Conservation (phyloP, 2,797 vertebrate genomes). For the Takifugu ocellatus region DNA sequence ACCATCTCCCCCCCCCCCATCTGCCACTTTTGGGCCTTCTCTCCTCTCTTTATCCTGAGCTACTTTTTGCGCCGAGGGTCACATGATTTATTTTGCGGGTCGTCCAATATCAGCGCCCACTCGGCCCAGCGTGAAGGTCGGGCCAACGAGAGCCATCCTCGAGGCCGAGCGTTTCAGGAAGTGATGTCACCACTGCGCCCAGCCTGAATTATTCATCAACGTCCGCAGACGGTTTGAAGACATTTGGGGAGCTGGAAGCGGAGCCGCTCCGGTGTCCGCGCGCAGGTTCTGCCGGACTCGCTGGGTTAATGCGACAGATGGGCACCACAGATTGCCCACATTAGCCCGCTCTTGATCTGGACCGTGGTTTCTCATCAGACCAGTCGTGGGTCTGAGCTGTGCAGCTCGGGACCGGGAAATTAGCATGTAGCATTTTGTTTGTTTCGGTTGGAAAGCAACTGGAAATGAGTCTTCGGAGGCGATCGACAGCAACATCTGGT, state of each 20-base stretch:
- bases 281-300: constrained; percentile 9
- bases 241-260: constrained; percentile 10
- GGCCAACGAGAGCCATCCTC: constrained; percentile 36
- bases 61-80: neutral
- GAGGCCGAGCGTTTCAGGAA: constrained; percentile 26
- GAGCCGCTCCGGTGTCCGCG: constrained; percentile 29
- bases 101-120: constrained; percentile 4
- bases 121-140: constrained; percentile 20
- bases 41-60: neutral
- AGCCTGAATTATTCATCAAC: constrained; percentile 34
- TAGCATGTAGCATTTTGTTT: constrained; percentile 33
- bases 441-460: constrained; percentile 7
- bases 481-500: too few species aligned
- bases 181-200: constrained; percentile 21
- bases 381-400: constrained; percentile 72
- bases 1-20: neutral
- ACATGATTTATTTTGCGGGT: neutral
- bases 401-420: constrained; percentile 58
- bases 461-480: too few species aligned
- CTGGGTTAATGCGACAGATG: constrained; percentile 69
- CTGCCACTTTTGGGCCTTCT: neutral
- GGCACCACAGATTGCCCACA: constrained; percentile 73
- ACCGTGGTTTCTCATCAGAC: constrained; percentile 75
- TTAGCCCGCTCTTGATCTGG: constrained; percentile 72
- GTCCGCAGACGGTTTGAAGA: constrained; percentile 17